Base-by-base conservation (phyloP, 2,888 invertebrate species). In the Acleris sparsana region DNA sequence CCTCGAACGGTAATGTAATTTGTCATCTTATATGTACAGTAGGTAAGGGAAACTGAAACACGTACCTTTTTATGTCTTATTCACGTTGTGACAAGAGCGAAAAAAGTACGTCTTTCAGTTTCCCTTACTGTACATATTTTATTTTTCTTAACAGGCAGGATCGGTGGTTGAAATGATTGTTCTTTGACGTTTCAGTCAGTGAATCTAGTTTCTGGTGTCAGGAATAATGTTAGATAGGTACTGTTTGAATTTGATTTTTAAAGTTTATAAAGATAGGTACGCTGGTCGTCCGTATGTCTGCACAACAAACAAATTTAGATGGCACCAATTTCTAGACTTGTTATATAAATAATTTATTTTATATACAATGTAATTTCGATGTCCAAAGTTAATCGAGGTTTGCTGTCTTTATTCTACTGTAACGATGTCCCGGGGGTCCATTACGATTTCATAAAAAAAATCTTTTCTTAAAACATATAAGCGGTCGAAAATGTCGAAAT, bases 351-450 rank as follows among this genome's bases (percentile, higher is more conserved):
- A 74, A 73, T 75, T 79, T 78, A 73, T 76, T 75, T 77, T 73
- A 71, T 69, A 61, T 62, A 68, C 72, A 76, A 79, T 75, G 83
- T 86, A 80, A 80, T 84, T 85, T 87, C 74, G 77, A 86, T 88
- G 88, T 88, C 88, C 89, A 87, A 80, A 76, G 55, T 82, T 83
- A 84, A 79, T 87, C 81, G 74, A 84, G 74, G 80, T 84, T 86
- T 78, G 83, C 84, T 85, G 81, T 87, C 82, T 84, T 87, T 79
- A 83, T 73, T 75, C 77, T 66, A 66, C 39, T 66, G 51, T 33
- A 52, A 56, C 44, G 39, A 56, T 39, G 46, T 22, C 49, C 48
- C 17, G 39, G 62, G 33, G 51, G 53, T 66, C 57, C 29, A 56
- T 62, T 61, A 33, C n/a, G 52, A 33, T 18, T 9, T 57, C 48